Base-by-base conservation (phyloP, 2,113 vertebrate species). In the Rhinolophus sinicus region DNA sequence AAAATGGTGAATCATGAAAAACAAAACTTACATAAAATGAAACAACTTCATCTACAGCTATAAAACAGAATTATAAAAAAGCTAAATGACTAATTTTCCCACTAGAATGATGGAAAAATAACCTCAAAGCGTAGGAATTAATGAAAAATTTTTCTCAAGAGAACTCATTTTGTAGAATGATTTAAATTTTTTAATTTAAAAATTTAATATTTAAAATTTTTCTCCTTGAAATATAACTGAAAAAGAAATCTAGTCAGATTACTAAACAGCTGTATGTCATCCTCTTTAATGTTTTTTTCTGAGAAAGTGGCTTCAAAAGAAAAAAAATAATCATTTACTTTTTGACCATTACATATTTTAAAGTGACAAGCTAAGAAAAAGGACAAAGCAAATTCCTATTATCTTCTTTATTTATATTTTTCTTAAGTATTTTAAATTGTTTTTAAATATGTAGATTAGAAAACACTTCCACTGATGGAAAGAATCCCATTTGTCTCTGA, bases 191-290 rank as follows among this genome's bases (percentile, higher is more conserved):
- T 35, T 86, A 72, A 70, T 67, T 88, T 80, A 89, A 96, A 88
- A 26, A 47, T 83, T 88, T 54, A 81, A 77, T 16, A 76, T 52
- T 83, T 90, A 86, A 94, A 90, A 30, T 40, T 88, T 76, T 22
- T 44, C 12, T 85, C 26, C 44, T 65, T 52, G 26, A 58, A 65
- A 89, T 67, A 47, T 73, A 88, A 90, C 11, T 52, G 26, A 89
- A 89, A 95, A 77, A 52, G 22, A 90, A 88, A 94, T 60, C 15
- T 64, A 44, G 15, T 70, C 58, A 86, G 93, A 93, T 73, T 64
- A 82, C 50, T 96, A 81, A 30, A 14, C 21, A 85, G 64, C 62
- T 21, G 22, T 33, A 82, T 77, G 21, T 38, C 5, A 38, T 56
- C 69, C 33, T 73, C 26, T 85, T 96, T 15, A 76, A 19, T 30